phyloP scores from a whole-genome alignment of 2,888 invertebrate species.

The Hyppa rectilinea region DNA sequence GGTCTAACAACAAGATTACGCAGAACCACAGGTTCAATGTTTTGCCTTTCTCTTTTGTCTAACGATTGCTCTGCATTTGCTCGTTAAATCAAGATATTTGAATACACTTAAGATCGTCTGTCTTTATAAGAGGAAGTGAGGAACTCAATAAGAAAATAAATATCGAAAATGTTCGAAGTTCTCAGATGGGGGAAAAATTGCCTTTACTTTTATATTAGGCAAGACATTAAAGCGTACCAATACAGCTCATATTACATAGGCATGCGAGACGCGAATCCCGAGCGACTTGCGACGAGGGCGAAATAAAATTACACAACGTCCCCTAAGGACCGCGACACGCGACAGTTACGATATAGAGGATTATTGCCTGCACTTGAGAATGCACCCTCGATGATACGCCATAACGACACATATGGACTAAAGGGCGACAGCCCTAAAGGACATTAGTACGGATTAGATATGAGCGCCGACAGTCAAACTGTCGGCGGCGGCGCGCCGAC shows the following conservation, averaged over 20 bases:
- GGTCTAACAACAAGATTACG: slow-evolving; percentile 25
- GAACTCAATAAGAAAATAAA: slow-evolving; percentile 37
- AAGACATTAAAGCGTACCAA: slow-evolving; percentile 62
- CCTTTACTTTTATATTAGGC: slow-evolving; percentile 59
- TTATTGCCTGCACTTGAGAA: slow-evolving; percentile 86
- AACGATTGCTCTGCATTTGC: slow-evolving; percentile 20
- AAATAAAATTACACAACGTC: slow-evolving; percentile 84
- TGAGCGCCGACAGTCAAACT: no score
- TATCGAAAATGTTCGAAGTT: slow-evolving; percentile 32
- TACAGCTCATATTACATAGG: slow-evolving; percentile 74
- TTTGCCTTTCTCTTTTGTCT: slow-evolving; percentile 44
- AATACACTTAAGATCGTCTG: background rate
- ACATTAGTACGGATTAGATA: slow-evolving; percentile 85
- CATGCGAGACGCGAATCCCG: slow-evolving; percentile 74
- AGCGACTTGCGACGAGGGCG: slow-evolving; percentile 71
- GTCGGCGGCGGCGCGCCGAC: no score
- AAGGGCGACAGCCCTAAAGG: slow-evolving; percentile 81
- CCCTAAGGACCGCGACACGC: slow-evolving; percentile 78
- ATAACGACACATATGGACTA: slow-evolving; percentile 78
- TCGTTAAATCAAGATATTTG: slow-evolving; percentile 29
- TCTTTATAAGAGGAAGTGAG: slow-evolving; percentile 19
- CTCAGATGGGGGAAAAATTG: slow-evolving; percentile 49
- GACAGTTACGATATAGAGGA: slow-evolving; percentile 84
- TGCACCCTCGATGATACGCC: slow-evolving; percentile 79
- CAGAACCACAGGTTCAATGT: slow-evolving; percentile 11